Base-by-base conservation (phyloP, 92 coral and sea anemone species). In the Parazoanthus atlanticus region DNA sequence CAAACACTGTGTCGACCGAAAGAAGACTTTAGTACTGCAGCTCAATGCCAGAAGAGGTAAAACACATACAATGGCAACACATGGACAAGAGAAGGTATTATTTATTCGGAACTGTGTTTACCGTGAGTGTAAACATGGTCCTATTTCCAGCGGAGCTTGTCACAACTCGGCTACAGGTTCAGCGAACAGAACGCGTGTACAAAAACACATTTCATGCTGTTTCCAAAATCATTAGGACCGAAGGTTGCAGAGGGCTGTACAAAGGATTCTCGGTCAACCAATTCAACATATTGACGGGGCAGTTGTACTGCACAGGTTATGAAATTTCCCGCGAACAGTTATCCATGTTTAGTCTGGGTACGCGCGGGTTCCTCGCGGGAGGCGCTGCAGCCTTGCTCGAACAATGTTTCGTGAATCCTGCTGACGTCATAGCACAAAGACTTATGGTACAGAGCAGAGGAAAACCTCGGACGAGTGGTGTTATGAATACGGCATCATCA, bases 361-460 rank as follows among this genome's bases (percentile, higher is more conserved):
- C 90, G 4, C 95, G 99, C 10, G 99, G 99, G 40, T 97, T 97
- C 77, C 84, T 94, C 6, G 99, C 99, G 25, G 99, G 99, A 15
- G 94, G 95, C 33, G 29, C 90, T 25, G 98, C 99, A 7, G 93
- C 98, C 10, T 23, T 94, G 33, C 78, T 94, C 33, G 99, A 96
- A 40, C 99, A 97, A 82, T 90, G 92, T 66, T 82, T 97, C 69
- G 84, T 91, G 25, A 95, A 94, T 70, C 98, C 98, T 19, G 88
- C 93, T 30, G 94, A 96, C 52, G 94, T 94, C 82, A 89, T 94
- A 28, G 79, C 93, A 10, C 98, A 94, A 89, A 90, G 90, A 67
- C 89, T 94, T 3, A 96, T 96, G 98, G 84, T 94, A 1, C 93
- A 94, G 74, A 91, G 94, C 3, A 88, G 86, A 54, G 95, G 95